These are phyloP conservation scores for Creontiades dilutus DNA, from an alignment of 2,888 invertebrate species.

Conservation along the genomic window DNA sequence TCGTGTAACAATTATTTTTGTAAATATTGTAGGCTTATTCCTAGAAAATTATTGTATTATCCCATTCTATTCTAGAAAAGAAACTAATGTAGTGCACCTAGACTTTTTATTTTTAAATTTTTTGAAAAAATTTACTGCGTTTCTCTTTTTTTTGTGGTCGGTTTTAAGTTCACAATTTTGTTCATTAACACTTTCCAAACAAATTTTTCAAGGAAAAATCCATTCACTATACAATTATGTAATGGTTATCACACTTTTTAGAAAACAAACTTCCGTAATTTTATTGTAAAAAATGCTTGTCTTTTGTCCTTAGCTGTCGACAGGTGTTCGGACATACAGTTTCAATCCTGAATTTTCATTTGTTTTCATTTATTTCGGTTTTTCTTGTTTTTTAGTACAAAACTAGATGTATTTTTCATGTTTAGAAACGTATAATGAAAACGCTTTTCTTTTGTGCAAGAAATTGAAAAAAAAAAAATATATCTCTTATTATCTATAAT, in stretches of 20 bases:
- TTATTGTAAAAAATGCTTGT: not conserved
- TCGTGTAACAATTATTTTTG: too few species aligned
- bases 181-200: not conserved
- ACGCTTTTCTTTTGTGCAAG: not conserved
- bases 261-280: not conserved
- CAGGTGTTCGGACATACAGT: not conserved
- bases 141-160: not conserved
- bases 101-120: not conserved
- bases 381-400: slow-evolving; percentile 6
- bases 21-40: not conserved
- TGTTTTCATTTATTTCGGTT: not conserved
- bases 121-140: not conserved
- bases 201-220: too few species aligned
- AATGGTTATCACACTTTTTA: not conserved
- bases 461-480: not conserved
- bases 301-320: not conserved
- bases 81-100: slow-evolving; percentile 50
- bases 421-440: slow-evolving; percentile 30
- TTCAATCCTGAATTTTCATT: not conserved
- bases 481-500: not conserved
- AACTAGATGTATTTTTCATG: slow-evolving; percentile 58
- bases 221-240: not conserved
- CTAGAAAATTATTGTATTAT: not conserved
- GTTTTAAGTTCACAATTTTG: not conserved
- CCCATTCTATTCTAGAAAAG: slow-evolving; percentile 4